phyloP scores from a whole-genome alignment of 2,888 invertebrate species.

The Eristalinus sepulchralis region DNA sequence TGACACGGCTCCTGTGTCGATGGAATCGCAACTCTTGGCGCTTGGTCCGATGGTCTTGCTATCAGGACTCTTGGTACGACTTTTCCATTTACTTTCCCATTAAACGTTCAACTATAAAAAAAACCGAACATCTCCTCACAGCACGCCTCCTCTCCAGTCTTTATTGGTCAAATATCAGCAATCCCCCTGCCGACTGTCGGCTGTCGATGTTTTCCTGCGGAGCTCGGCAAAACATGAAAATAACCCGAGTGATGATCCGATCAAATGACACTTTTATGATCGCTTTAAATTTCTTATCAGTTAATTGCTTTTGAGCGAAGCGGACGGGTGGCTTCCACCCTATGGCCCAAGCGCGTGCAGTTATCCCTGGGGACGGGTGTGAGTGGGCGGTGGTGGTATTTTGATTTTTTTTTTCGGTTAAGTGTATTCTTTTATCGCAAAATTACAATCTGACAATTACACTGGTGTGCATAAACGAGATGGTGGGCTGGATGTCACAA shows the following conservation, averaged over 20 bases:
- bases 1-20: not conserved
- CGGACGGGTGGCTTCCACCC: not conserved
- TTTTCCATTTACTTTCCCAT: constrained; percentile 37
- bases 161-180: not conserved
- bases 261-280: constrained; percentile 72
- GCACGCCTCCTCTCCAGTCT: not conserved
- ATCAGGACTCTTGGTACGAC: not conserved
- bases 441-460: constrained; percentile 68
- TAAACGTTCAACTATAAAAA: constrained; percentile 43
- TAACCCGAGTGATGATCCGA: constrained; percentile 51
- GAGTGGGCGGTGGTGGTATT: constrained; percentile 14
- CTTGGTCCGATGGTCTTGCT: not conserved
- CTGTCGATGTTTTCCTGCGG: constrained; percentile 29
- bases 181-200: not conserved
- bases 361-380: not conserved
- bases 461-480: constrained; percentile 6
- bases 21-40: not conserved
- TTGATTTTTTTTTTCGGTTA: constrained; percentile 39
- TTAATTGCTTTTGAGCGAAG: constrained; percentile 65
- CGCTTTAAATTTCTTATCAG: constrained; percentile 70
- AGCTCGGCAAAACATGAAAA: constrained; percentile 58
- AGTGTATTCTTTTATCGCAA: constrained; percentile 48
- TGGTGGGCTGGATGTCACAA: not conserved
- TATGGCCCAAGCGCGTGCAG: not conserved
- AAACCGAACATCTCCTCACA: not conserved